These are phyloP conservation scores for Paraescarpia echinospica DNA, from an alignment of 1,140 invertebrate genomes.

Conservation along the genomic window DNA sequence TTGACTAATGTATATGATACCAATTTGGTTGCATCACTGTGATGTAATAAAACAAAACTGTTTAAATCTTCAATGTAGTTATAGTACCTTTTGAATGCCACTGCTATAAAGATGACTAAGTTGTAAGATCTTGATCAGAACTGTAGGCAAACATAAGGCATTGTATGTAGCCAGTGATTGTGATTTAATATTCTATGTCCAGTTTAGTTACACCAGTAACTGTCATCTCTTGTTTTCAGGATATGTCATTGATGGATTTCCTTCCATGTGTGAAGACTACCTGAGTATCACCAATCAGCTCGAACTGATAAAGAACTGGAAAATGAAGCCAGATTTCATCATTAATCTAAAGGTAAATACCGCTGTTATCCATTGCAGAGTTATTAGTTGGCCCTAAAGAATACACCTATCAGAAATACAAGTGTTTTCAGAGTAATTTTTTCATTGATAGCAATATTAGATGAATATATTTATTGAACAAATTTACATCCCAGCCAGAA, in stretches of 20 bases:
- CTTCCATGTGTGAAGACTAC: conserved; percentile 50
- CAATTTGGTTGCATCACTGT: too few relatives aligned
- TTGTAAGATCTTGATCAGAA: background rate
- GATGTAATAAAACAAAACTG: too few relatives aligned
- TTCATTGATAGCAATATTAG: too few relatives aligned
- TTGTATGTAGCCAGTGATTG: background rate
- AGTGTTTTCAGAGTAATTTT: background rate
- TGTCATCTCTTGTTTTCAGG: conserved; percentile 34
- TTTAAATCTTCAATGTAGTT: too few relatives aligned
- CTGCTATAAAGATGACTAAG: too few relatives aligned
- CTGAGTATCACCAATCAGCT: conserved; percentile 54
- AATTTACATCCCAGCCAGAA: too few relatives aligned
- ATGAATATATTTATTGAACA: too few relatives aligned
- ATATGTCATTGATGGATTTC: conserved; percentile 59
- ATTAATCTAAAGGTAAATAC: conserved; percentile 54
- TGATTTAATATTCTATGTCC: too few relatives aligned
- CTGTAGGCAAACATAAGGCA: background rate
- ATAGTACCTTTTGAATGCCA: too few relatives aligned
- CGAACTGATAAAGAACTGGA: conserved; percentile 56
- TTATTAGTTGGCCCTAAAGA: background rate
- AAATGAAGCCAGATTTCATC: conserved; percentile 57
- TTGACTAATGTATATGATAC: too few relatives aligned
- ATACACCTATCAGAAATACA: background rate
- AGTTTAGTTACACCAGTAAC: background rate
- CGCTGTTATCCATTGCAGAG: background rate